Evolutionary conservation across 2,797 vertebrate genomes (phyloP).

Genomic region (Phylloscopus collybita): DNA sequence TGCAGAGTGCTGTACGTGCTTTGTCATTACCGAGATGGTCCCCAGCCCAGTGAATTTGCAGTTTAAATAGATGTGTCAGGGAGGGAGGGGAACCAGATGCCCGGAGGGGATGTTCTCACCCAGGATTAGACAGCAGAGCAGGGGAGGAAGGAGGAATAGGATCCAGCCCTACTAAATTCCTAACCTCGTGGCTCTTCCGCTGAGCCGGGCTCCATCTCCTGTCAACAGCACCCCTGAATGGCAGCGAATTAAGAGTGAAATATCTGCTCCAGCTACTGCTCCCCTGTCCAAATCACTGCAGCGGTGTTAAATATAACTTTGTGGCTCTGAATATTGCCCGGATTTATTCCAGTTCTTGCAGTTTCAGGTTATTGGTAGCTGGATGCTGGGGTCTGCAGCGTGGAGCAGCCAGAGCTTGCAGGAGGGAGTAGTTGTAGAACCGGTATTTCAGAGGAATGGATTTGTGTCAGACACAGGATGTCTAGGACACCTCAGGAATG

Average conservation of each 20-base stretch:
- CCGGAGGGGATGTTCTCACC: not conserved
- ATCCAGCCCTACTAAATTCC: conserved; percentile 11
- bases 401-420: not conserved
- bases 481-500: conserved; percentile 15
- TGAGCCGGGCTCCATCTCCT: not conserved
- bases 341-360: not conserved
- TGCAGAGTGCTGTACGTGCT: not conserved
- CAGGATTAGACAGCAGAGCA: conserved; percentile 36
- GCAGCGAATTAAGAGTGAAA: conserved; percentile 1
- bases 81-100: conserved; percentile 34
- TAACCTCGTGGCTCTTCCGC: not conserved
- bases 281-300: not conserved
- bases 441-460: not conserved
- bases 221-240: conserved; percentile 38
- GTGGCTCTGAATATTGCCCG: not conserved
- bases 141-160: conserved; percentile 23
- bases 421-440: not conserved
- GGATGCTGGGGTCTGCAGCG: not conserved
- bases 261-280: not conserved
- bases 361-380: not conserved
- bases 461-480: conserved; percentile 26
- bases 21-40: not conserved
- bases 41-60: not conserved
- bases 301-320: not conserved
- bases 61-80: not conserved